phyloP scores from a whole-genome alignment of 64 coral and sea anemone genomes.

The Trachythela sp. region DNA sequence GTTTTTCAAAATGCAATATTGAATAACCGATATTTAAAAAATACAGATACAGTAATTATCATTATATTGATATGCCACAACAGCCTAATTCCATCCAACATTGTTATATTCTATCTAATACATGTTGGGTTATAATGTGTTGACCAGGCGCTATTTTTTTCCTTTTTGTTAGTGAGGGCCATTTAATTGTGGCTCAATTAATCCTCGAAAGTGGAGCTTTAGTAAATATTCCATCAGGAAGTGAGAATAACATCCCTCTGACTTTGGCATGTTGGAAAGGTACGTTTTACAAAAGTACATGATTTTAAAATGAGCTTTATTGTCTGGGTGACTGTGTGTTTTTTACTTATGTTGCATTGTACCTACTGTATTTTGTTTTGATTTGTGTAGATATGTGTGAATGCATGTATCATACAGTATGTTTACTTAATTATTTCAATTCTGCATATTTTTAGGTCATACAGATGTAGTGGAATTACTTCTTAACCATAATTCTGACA shows the following conservation, averaged over 20 bases:
- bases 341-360: no score
- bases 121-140: no score
- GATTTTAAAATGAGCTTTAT: neutral
- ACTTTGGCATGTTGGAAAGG: constrained; percentile 99
- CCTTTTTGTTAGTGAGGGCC: constrained; percentile 70
- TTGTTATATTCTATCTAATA: no score
- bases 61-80: no score
- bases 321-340: no score
- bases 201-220: constrained; percentile 90
- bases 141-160: neutral
- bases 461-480: constrained; percentile 88
- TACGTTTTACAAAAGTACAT: neutral
- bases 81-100: no score
- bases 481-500: constrained; percentile 93
- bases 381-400: no score
- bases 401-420: neutral
- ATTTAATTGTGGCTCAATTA: constrained; percentile 90
- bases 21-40: no score
- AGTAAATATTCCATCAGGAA: constrained; percentile 93
- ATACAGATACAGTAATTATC: no score
- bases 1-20: neutral
- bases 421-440: neutral
- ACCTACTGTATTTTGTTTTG: no score
- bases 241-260: constrained; percentile 98
- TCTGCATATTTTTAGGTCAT: constrained; percentile 48